Evolutionary conservation across 2,113 vertebrate species (phyloP).

Genomic region (Steatornis caripensis): DNA sequence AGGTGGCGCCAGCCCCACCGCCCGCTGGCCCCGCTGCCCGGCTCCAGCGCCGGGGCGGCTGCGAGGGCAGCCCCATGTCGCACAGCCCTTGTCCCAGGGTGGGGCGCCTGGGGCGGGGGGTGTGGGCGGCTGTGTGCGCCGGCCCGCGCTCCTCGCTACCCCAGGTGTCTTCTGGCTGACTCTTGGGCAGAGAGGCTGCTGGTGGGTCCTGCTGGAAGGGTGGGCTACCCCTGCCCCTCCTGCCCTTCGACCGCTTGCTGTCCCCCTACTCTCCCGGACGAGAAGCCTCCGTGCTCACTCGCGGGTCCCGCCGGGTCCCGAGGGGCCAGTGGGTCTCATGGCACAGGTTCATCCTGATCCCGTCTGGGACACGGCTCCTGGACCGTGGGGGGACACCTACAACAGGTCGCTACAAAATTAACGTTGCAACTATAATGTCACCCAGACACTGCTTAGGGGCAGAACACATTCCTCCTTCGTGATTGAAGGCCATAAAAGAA

Average conservation of each 20-base stretch:
- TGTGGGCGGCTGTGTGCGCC: too few relatives aligned
- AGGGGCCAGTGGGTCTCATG: rapidly evolving
- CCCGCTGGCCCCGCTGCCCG: too few relatives aligned
- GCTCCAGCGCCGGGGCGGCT: too few relatives aligned
- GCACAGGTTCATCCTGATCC: too few relatives aligned
- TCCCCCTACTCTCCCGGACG: rapidly evolving
- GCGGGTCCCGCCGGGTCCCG: rapidly evolving
- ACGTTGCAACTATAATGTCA: neutral
- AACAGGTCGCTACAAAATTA: neutral
- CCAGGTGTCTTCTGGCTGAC: neutral
- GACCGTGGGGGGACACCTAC: rapidly evolving
- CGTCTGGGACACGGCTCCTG: neutral
- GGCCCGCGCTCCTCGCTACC: neutral
- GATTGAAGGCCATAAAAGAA: neutral
- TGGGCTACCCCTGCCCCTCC: too few relatives aligned
- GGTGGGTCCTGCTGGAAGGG: neutral
- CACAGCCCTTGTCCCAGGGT: neutral
- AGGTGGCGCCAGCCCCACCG: neutral
- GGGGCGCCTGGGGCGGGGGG: too few relatives aligned
- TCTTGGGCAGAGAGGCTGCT: neutral
- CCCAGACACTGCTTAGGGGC: neutral
- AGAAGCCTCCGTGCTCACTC: neutral
- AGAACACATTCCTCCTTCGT: neutral
- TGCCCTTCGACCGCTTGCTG: neutral
- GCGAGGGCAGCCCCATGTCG: too few relatives aligned